Conservation (phyloP, 2,888 invertebrate genomes). For the Hecatera dysodea region DNA sequence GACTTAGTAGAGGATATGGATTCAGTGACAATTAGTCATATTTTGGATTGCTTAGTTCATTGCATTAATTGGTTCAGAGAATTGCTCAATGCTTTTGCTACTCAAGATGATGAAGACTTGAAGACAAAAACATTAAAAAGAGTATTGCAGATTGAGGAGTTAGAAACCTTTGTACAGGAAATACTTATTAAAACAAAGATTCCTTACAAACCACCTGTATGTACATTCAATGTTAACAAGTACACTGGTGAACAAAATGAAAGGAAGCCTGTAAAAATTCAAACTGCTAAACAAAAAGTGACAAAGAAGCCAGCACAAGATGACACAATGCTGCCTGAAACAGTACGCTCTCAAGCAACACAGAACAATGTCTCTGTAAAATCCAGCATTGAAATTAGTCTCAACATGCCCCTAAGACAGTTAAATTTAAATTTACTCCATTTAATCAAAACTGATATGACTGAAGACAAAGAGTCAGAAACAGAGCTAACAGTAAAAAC, state of each 20-base stretch:
- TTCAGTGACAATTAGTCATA: conserved; percentile 84
- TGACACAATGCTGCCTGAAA: conserved; percentile 81
- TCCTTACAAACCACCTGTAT: conserved; percentile 82
- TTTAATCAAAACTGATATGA: conserved; percentile 78
- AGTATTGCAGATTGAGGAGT: conserved; percentile 80
- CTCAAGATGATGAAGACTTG: conserved; percentile 90
- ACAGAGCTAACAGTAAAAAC: conserved; percentile 77
- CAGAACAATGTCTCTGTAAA: conserved; percentile 76
- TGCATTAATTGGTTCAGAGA: conserved; percentile 96
- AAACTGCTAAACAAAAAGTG: conserved; percentile 72
- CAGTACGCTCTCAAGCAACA: conserved; percentile 79
- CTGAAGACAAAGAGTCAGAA: conserved; percentile 71
- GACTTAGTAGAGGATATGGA: conserved; percentile 90
- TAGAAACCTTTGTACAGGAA: conserved; percentile 79
- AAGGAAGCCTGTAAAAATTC: conserved; percentile 70
- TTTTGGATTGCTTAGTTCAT: conserved; percentile 93
- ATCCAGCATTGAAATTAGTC: conserved; percentile 73
- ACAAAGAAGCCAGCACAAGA: conserved; percentile 75
- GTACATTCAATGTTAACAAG: conserved; percentile 76
- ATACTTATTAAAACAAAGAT: conserved; percentile 79
- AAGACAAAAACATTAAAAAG: conserved; percentile 90
- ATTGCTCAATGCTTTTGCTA: conserved; percentile 93
- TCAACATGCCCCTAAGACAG: conserved; percentile 78
- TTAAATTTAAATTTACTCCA: conserved; percentile 80
- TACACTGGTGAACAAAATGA: conserved; percentile 74